A percentile compares a stretch with the other conserved stretches of the same genome.
These are phyloP conservation scores for Tolypeutes matacus DNA, from an alignment of 2,797 vertebrate genomes.

Conservation along the genomic window DNA sequence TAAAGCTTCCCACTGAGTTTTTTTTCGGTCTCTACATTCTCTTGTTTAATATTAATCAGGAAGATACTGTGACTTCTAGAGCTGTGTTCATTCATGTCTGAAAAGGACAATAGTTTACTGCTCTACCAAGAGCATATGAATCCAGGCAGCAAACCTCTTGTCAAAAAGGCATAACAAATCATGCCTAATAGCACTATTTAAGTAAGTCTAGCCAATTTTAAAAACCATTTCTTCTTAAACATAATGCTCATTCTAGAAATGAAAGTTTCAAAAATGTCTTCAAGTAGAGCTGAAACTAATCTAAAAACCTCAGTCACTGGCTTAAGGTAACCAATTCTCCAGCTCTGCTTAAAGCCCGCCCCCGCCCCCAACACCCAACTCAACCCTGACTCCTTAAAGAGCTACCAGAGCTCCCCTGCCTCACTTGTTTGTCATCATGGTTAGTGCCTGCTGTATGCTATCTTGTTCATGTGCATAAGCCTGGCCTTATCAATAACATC, in stretches of 20 bases:
- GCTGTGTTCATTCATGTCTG: slow-evolving; percentile 99
- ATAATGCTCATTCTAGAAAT: slow-evolving; percentile 28
- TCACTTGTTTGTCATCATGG: neutral
- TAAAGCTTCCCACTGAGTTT: slow-evolving; percentile 98
- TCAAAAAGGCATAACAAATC: slow-evolving; percentile 26
- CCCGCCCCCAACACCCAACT: neutral
- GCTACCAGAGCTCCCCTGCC: neutral
- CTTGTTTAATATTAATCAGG: slow-evolving; percentile 97
- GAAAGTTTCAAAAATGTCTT: slow-evolving; percentile 45
- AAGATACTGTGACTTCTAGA: slow-evolving; percentile 98
- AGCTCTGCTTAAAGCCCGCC: neutral
- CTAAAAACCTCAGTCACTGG: neutral
- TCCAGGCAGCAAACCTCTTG: neutral
- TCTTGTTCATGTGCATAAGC: neutral
- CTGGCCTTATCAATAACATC: neutral
- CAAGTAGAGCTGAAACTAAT: slow-evolving; percentile 34
- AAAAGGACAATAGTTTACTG: slow-evolving; percentile 78
- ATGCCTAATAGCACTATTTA: neutral
- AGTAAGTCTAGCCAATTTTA: neutral
- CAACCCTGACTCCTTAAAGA: neutral
- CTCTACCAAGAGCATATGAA: slow-evolving; percentile 22
- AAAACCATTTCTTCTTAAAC: slow-evolving; percentile 19
- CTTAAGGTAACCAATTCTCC: neutral
- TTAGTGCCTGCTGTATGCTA: neutral
- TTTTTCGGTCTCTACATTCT: slow-evolving; percentile 97